Evolutionary conservation across 2,113 vertebrate genomes (phyloP), one percentile per base, ranked within the genome.

Genomic region (Eurypyga helias): DNA sequence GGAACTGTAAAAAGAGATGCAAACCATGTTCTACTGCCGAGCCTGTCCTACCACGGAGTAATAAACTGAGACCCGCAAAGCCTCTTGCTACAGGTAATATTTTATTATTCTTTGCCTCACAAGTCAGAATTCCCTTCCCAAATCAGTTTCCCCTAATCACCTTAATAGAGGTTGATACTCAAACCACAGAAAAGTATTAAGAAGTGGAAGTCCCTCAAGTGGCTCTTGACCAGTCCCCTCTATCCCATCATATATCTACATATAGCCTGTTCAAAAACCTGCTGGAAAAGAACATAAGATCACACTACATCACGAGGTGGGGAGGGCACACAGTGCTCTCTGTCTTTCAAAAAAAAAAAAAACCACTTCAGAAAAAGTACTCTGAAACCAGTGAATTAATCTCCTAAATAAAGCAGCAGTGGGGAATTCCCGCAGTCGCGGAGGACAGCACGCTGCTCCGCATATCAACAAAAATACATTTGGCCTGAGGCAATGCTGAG

Each of bases 391-490:
- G 58, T 61, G 71, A 96, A 96, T 97, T 71, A 95, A 91, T 66
- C 83, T 90, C 43, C 75, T 97, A 90, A 98, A 97, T 97, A 97
- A 97, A 93, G 83, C 89, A 97, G 71, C 92, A 95, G 77, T 67
- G 70, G 93, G 97, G 93, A 97, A 97, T 95, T 95, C 54, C 88
- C 88, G 62, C 65, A 87, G 96, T 14, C 94, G 61, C 89, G 11
- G 89, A 94, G 79, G 92, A 96, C 31, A 90, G 80, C 62, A 64
- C 46, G 86, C 77, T 96, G 76, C 18, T 97, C 70, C 43, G 49
- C 18, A 4, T 96, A 97, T 95, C 98, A 98, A 98, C 96, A 98
- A 95, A 97, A 98, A 95, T 96, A 97, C 97, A 97, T 97, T 95
- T 96, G 96, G 97, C 98, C 96, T 96, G 93, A 90, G 85, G 98